Percentiles rank a stretch among this genome's conserved stretches.
Evolutionary conservation across 37 sponge, comb jelly and placozoan genomes (phyloP).

Genomic region (Ephydatia muelleri): DNA sequence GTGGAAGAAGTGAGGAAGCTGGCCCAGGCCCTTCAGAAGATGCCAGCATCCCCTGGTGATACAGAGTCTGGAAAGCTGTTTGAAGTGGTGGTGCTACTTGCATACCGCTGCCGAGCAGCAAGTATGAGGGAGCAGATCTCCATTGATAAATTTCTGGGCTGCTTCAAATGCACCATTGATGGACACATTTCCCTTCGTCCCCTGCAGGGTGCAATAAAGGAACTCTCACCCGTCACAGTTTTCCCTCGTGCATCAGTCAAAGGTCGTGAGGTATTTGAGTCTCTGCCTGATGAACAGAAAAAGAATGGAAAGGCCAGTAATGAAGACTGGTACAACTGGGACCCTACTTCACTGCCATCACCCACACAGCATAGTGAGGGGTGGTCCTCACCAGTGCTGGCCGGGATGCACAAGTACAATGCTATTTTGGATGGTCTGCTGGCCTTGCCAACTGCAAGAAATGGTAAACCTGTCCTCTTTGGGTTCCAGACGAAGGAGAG

Average conservation of each 20-base stretch:
- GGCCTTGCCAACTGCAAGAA: background rate
- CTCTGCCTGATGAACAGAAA: background rate
- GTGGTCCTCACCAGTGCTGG: background rate
- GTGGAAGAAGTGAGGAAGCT: background rate
- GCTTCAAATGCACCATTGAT: background rate
- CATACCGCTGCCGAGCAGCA: background rate
- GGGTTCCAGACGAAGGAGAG: background rate
- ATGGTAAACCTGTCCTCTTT: background rate
- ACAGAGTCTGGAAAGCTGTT: background rate
- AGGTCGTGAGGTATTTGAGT: background rate
- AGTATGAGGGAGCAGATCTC: background rate
- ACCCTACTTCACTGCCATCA: background rate
- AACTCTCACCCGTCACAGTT: background rate
- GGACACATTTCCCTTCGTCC: background rate
- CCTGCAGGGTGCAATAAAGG: background rate
- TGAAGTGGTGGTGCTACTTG: background rate
- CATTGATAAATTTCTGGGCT: background rate
- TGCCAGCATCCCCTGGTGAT: background rate
- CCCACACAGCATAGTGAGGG: background rate
- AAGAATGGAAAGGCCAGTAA: background rate
- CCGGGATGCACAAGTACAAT: background rate
- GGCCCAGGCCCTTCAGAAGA: background rate
- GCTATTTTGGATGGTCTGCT: background rate
- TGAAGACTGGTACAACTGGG: background rate
- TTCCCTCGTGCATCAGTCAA: background rate